Evolutionary conservation across 2,888 invertebrate species (phyloP), one percentile per base, ranked within the genome.

Genomic region (Apodemia duryi): DNA sequence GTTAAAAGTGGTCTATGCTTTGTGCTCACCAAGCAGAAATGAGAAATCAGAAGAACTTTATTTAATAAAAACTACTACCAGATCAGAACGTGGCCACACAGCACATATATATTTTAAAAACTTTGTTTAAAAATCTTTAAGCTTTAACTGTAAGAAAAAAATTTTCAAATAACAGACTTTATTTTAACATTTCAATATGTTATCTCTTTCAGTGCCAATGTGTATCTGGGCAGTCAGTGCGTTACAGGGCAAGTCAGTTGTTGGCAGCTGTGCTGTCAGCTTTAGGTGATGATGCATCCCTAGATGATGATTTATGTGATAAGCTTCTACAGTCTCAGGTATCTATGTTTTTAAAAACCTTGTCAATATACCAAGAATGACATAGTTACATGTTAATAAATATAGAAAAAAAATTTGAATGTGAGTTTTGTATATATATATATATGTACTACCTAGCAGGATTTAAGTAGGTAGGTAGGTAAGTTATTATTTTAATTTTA

Each of bases 201-300:
- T 11, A 46, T 46, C 6, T 52, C 52, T 74, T 73, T 75, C 38
- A 92, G 92, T 90, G 90, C 70, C 91, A 92, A 68, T 89, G 91
- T 82, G 92, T 92, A 13, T 86, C 87, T 0, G 91, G 92, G 0
- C 91, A 91, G 67, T 90, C 91, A 2, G 88, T 97, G 28, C 92
- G 97, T 38, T 96, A 94, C 83, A 93, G 97, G 62, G 93, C 95
- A 0, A 97, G 97, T 77, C 95, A 96, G 80, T 93, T 97, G 75
- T 91, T 97, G 49, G 96, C 96, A 69, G 94, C 95, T 75, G 93
- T 97, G 61, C 86, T 98, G 6, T 93, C 94, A 64, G 94, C 95
- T 29, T 92, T 97, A 68, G 96, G 96, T 1, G 94, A 95, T 32
- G 94, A 96, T 74, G 96, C 96, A 0, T 94, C 94, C 2, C 89